Evolutionary conservation across 2,888 invertebrate species (phyloP), one percentile per base, ranked within the genome.

Genomic region (Chydorus sphaericus): DNA sequence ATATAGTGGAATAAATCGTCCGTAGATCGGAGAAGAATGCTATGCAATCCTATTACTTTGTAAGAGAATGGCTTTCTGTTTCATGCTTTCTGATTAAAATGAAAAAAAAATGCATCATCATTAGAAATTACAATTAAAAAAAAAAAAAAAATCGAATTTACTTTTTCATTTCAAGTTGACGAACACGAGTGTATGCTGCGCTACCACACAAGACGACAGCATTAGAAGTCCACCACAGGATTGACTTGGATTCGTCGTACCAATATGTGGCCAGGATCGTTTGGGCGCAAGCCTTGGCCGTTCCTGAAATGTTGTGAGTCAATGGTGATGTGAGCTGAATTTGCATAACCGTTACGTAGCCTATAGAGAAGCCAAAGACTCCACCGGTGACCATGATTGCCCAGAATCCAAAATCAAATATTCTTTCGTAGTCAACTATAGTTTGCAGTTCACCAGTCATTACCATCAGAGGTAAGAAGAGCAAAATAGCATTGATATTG

Each of bases 271-370:
- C 98, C 60, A 99, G 75, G 2, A 99, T 83, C 11, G 98, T 99
- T 74, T 99, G 98, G 0, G 88, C 89, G 66, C 97, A 97, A 0
- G 98, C 96, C 71, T 98, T 98, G 0, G 98, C 97, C 5, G 98
- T 99, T 29, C 98, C 98, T 5, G 96, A 96, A 65, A 98, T 91
- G 69, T 94, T 97, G 73, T 99, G 98, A 0, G 98, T 98, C 59
- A 99, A 73, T 0, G 98, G 93, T 11, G 97, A 97, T 2, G 98
- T 99, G 10, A 90, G 85, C 85, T 87, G 67, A 62, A 98, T 97
- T 76, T 98, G 97, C 61, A 97, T 74, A 2, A 92, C 87, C 8
- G 97, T 93, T 14, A 94, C 85, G 71, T 87, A 94, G 59, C 97
- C 96, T 67, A 98, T 96, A 16, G 89, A 85, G 71, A 98, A 96